Conservation (phyloP, 2,888 invertebrate genomes). For the Masnerella sp. region DNA sequence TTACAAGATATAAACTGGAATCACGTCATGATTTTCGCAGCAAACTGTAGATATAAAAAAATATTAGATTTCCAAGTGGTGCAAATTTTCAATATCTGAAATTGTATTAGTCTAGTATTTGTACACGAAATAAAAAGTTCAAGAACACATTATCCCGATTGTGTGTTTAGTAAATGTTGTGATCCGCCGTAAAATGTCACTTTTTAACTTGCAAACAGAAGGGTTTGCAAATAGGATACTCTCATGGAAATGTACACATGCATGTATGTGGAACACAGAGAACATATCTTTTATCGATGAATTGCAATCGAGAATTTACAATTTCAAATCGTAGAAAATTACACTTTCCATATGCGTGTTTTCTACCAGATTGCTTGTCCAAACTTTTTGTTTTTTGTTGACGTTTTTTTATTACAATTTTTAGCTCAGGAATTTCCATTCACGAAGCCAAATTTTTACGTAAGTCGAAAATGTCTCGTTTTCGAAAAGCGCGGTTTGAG, state of each 20-base stretch:
- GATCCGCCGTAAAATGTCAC: neutral
- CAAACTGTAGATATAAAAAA: too few species aligned
- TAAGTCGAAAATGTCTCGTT: slow-evolving; percentile 7
- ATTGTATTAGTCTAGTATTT: too few species aligned
- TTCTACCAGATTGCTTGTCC: too few species aligned
- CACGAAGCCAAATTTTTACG: neutral
- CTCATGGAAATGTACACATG: slow-evolving; percentile 7
- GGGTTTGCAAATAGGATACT: neutral
- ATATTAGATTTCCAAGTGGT: too few species aligned
- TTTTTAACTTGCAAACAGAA: slow-evolving; percentile 1
- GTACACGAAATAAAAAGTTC: neutral
- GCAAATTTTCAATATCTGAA: neutral
- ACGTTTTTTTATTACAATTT: neutral
- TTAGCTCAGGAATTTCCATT: neutral
- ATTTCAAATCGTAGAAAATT: neutral
- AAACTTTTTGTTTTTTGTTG: too few species aligned
- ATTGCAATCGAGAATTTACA: slow-evolving; percentile 1
- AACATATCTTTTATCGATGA: slow-evolving; percentile 3
- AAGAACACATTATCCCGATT: neutral
- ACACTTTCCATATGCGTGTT: too few species aligned
- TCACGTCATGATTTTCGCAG: too few species aligned
- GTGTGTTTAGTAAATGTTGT: neutral
- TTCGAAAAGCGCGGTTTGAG: neutral
- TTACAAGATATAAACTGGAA: too few species aligned
- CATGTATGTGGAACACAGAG: slow-evolving; percentile 9